A percentile compares a stretch with the other conserved stretches of the same genome.
Conservation (phyloP, 2,797 vertebrate species). For the Enteromius unitaeniatus region DNA sequence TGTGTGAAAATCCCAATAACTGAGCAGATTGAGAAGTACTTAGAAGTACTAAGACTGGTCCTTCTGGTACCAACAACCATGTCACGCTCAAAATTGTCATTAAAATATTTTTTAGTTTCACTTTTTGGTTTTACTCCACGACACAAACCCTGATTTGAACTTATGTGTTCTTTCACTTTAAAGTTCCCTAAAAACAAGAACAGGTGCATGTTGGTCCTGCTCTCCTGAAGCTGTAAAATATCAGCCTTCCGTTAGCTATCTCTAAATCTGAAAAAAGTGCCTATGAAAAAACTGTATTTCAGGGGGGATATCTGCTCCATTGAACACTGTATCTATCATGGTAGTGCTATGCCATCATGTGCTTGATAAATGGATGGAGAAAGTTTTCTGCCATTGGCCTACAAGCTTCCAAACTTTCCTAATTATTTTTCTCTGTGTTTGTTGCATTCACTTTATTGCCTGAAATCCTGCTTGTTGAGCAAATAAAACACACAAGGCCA, state of each 20-base stretch:
- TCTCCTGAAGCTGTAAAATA: neutral
- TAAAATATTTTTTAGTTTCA: neutral
- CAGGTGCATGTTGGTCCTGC: neutral
- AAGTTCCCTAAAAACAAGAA: neutral
- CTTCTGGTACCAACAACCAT: too few species aligned
- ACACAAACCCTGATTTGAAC: neutral
- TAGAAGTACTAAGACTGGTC: too few species aligned
- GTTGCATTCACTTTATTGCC: slow-evolving; percentile 24
- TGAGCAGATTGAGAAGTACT: too few species aligned
- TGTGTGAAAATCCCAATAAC: too few species aligned
- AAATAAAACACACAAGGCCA: slow-evolving; percentile 69
- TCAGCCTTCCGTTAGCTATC: neutral
- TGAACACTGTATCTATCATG: slow-evolving; percentile 31
- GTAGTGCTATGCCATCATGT: slow-evolving; percentile 17
- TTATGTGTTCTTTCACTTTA: neutral
- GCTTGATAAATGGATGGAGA: slow-evolving; percentile 30
- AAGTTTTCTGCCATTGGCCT: slow-evolving; percentile 33
- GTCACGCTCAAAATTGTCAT: neutral
- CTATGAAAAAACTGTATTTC: slow-evolving; percentile 17
- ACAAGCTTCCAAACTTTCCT: slow-evolving; percentile 35
- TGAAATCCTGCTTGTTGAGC: slow-evolving; percentile 52
- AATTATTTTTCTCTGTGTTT: slow-evolving; percentile 30
- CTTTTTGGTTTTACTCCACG: neutral
- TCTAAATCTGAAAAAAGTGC: slow-evolving; percentile 11
- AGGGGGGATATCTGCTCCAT: slow-evolving; percentile 17